Percentiles rank a stretch among this genome's conserved stretches.
Evolutionary conservation across 2,797 vertebrate species (phyloP).

Genomic region (Peromyscus eremicus): DNA sequence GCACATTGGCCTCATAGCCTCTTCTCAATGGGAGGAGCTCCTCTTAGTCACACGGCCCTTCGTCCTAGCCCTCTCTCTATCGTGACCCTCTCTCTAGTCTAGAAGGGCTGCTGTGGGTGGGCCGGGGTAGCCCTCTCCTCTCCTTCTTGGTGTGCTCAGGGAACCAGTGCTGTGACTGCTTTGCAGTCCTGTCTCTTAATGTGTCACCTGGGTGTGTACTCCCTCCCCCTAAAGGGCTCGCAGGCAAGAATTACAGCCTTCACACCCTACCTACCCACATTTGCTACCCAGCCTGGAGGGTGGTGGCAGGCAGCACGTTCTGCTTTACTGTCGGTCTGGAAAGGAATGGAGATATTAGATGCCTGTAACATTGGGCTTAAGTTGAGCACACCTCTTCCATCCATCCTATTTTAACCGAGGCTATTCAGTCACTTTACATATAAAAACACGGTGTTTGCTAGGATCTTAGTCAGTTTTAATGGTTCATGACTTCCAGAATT

Average conservation of each 20-base stretch:
- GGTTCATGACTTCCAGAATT: conserved; percentile 7
- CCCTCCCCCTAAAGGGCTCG: neutral
- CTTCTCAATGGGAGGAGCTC: neutral
- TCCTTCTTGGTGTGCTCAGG: neutral
- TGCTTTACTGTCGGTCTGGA: neutral
- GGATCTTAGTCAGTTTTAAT: neutral
- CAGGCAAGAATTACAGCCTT: neutral
- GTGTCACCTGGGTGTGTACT: neutral
- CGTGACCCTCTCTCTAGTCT: neutral
- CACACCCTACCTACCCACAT: neutral
- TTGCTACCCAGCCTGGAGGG: neutral
- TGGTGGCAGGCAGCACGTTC: neutral
- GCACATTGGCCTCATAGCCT: no score
- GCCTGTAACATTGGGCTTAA: neutral
- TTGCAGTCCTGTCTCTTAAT: neutral
- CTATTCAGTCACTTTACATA: neutral
- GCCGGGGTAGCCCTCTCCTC: neutral
- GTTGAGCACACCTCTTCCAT: neutral
- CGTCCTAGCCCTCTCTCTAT: neutral
- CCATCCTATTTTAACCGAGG: conserved; percentile 26
- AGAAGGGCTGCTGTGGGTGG: neutral
- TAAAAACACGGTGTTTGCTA: neutral
- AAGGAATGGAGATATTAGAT: conserved; percentile 4
- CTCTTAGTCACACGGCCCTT: neutral
- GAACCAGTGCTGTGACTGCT: neutral